Evolutionary conservation across 1,140 invertebrate species (phyloP), one percentile per base, ranked within the genome.

Genomic region (Drosophila fuyamai): DNA sequence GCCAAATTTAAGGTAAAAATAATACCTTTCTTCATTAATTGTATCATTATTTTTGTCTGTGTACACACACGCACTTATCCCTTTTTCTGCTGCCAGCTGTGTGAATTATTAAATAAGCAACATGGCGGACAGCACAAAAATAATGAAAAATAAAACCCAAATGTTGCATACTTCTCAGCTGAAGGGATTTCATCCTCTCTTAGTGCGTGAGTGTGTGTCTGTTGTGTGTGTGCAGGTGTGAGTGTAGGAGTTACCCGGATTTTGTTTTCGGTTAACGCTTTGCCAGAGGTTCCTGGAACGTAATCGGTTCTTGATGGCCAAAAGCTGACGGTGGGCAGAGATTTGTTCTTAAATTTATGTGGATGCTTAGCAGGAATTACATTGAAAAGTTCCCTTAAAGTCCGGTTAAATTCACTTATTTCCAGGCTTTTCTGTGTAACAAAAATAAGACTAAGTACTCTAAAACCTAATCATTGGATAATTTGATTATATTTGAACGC

Each of bases 101-200:
- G 63, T 77, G 74, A 77, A 77, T 77, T 77, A 77, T 77, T 77
- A 70, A 77, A 76, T 57, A 76, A 76, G 46, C 71, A 75, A 65
- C 72, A 74, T 56, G 72, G 51, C 59, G 72, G 32, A 55, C 59
- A 75, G 72, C 23, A 56, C 13, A 58, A n/a, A 53, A 76, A 76
- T 59, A 54, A 76, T 76, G 40, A 75, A 75, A 75, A 75, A 75
- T 76, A 75, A 75, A 76, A 56, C 68, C 68, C 68, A 43, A 58
- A 71, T 58, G 66, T 71, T 71, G 67, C 65, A 57, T 57, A 47
- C 67, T 47, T 51, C 63, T 50, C 58, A 48, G 59, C 27, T 63
- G 43, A 67, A 48, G 63, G 44, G 44, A 65, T 66, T 63, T 14
- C 63, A 10, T 29, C 23, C 35, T 29, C 13, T 14, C 10, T 8